These are phyloP conservation scores for Drosophila rubida DNA, from an alignment of 2,888 invertebrate genomes.

Conservation along the genomic window DNA sequence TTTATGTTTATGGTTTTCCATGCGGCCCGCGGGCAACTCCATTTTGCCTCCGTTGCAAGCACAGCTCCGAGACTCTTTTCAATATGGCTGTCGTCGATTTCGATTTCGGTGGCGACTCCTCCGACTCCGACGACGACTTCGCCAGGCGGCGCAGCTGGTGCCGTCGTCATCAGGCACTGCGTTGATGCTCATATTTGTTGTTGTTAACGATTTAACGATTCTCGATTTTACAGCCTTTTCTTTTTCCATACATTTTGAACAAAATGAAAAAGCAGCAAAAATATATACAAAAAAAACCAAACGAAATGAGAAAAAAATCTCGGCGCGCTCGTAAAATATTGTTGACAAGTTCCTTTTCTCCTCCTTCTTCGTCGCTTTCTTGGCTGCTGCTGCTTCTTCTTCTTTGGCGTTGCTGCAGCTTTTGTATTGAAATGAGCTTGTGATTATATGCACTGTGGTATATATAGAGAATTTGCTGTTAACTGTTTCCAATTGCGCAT, in stretches of 20 bases:
- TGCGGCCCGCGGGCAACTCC: constrained; percentile 66
- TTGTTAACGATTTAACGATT: constrained; percentile 54
- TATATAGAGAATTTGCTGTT: constrained; percentile 73
- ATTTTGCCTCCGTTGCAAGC: constrained; percentile 58
- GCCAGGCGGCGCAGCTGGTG: constrained; percentile 68
- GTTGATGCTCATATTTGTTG: constrained; percentile 14
- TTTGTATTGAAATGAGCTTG: constrained; percentile 78
- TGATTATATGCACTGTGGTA: constrained; percentile 27
- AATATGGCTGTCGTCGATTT: constrained; percentile 79
- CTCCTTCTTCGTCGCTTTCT: neutral
- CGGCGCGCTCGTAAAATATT: constrained; percentile 72
- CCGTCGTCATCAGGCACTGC: constrained; percentile 35
- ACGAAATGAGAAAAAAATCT: constrained; percentile 33
- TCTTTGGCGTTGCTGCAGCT: constrained; percentile 12
- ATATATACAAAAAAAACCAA: constrained; percentile 8
- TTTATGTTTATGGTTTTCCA: constrained; percentile 77
- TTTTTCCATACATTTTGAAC: constrained; percentile 40
- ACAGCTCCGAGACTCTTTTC: constrained; percentile 45
- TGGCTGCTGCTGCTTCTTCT: neutral
- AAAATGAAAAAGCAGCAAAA: constrained; percentile 23
- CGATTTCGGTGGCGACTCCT: constrained; percentile 41
- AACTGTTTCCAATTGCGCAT: constrained; percentile 79
- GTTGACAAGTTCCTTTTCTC: constrained; percentile 76
- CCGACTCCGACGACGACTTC: constrained; percentile 11
- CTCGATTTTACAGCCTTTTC: constrained; percentile 55